Conservation (phyloP, 2,888 invertebrate species). For the Caenorhabditis sulstoni region DNA sequence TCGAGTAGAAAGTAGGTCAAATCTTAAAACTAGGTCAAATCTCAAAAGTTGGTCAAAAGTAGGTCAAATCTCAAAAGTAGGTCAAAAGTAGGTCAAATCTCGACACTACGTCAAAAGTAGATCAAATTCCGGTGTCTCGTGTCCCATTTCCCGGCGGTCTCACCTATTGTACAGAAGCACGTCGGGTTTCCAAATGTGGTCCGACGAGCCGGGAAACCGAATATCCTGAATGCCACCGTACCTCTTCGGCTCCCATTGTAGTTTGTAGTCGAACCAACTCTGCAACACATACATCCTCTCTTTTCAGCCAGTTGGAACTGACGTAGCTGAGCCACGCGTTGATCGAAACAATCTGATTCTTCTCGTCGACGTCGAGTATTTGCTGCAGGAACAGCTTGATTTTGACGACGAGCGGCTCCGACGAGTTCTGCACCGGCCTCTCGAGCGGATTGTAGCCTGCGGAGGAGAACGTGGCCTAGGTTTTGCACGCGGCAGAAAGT, state of each 20-base stretch:
- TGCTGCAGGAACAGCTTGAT: slow-evolving; percentile 82
- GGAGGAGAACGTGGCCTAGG: not conserved
- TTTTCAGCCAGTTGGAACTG: slow-evolving; percentile 28
- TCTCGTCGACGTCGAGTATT: slow-evolving; percentile 82
- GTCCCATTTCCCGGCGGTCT: no score
- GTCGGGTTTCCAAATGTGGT: slow-evolving; percentile 90
- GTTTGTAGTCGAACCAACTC: slow-evolving; percentile 75
- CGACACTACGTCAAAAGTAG: no score
- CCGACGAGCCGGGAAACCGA: slow-evolving; percentile 73
- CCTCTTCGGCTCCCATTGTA: slow-evolving; percentile 73
- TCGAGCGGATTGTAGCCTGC: slow-evolving; percentile 81
- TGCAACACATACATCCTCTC: slow-evolving; percentile 33
- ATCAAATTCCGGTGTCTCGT: no score
- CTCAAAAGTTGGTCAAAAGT: no score
- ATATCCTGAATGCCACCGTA: slow-evolving; percentile 76
- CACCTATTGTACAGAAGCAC: slow-evolving; percentile 75
- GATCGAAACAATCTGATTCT: slow-evolving; percentile 75
- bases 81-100: no score
- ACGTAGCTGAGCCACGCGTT: slow-evolving; percentile 78
- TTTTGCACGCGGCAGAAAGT: not conserved
- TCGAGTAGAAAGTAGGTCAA: no score
- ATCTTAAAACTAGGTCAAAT: no score
- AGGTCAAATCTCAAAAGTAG: no score
- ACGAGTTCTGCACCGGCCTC: slow-evolving; percentile 81
- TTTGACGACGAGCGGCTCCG: slow-evolving; percentile 81